Conservation (phyloP, 1,140 invertebrate genomes). For the Sycophaga agraensis region DNA sequence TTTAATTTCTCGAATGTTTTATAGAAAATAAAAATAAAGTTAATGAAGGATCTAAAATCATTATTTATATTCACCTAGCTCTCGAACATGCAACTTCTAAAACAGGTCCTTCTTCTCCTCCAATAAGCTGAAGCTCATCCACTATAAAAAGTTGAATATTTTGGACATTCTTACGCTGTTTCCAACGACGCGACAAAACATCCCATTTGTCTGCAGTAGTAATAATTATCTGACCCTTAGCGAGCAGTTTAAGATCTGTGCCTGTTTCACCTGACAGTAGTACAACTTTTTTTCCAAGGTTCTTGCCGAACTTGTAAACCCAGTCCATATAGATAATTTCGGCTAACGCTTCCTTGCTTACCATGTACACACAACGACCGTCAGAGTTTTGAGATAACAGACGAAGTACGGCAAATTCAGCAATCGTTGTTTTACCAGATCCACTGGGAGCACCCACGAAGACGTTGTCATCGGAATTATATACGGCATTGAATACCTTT, state of each 20-base stretch:
- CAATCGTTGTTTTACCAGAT: constrained; percentile 95
- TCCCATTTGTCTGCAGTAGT: constrained; percentile 99
- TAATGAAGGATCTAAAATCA: not conserved
- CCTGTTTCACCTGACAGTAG: constrained; percentile 97
- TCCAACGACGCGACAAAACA: constrained; percentile 96
- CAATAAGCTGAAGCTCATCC: constrained; percentile 93
- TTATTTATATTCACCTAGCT: constrained; percentile 64
- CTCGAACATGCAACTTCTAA: constrained; percentile 96
- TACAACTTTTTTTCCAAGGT: constrained; percentile 85
- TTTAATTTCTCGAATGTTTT: not conserved
- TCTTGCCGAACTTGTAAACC: constrained; percentile 82
- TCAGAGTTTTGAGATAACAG: constrained; percentile 76
- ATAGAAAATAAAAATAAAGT: not conserved
- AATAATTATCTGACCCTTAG: constrained; percentile 92
- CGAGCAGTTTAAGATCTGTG: constrained; percentile 91
- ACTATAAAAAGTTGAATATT: constrained; percentile 96
- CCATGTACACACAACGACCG: constrained; percentile 88
- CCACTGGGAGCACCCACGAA: constrained; percentile 98
- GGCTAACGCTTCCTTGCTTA: constrained; percentile 88
- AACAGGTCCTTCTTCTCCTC: constrained; percentile 88
- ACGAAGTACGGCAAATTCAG: constrained; percentile 94
- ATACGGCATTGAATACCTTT: constrained; percentile 93
- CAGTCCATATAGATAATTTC: constrained; percentile 91
- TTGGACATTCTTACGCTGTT: constrained; percentile 97
- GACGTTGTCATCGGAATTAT: constrained; percentile 98